Evolutionary conservation across 2,888 invertebrate species (phyloP), one percentile per base, ranked within the genome.

Genomic region (Drosophila pegasa): DNA sequence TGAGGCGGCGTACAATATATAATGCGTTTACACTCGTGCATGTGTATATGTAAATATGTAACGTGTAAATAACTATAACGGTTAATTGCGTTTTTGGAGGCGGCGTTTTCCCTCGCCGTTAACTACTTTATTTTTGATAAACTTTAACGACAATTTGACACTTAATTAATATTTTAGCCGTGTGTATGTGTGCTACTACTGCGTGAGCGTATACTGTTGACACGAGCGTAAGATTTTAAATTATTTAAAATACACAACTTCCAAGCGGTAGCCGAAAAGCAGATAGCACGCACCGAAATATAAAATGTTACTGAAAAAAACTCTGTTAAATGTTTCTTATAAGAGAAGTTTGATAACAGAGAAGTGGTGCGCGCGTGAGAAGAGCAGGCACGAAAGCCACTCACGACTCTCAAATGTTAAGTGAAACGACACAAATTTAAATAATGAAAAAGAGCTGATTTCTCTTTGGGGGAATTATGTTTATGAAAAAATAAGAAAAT

Each of bases 251-350:
- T 48, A 50, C 48, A 45, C 47, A 55, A 25, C 33, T 57, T 45
- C 52, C 37, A 66, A 62, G 60, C 57, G 63, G 72, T 51, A 67
- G 52, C 59, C 76, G 67, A 45, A 45, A 14, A 52, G n/a, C 70
- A 66, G 61, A 65, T 25, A 59, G 43, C 57, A 75, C 75, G 68
- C 75, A 71, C 71, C 72, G 72, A 75, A 63, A 33, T 76, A 72
- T 76, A 60, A 75, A 75, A 76, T 72, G 76, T 76, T 63, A 75
- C 75, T 75, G 57, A 75, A 40, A 9, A 3, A 48, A 66, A 40
- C n/a, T 52, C 57, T 71, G 71, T 71, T 75, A 75, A 62, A 61
- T 45, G 25, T 67, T 71, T 74, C 74, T 71, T 74, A 74, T 74
- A 75, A 74, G 71, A 74, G 66, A 55, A 18, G 22, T 35, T 29